These are phyloP conservation scores for Thymelicus acteon DNA, from an alignment of 2,888 invertebrate genomes.

Conservation along the genomic window DNA sequence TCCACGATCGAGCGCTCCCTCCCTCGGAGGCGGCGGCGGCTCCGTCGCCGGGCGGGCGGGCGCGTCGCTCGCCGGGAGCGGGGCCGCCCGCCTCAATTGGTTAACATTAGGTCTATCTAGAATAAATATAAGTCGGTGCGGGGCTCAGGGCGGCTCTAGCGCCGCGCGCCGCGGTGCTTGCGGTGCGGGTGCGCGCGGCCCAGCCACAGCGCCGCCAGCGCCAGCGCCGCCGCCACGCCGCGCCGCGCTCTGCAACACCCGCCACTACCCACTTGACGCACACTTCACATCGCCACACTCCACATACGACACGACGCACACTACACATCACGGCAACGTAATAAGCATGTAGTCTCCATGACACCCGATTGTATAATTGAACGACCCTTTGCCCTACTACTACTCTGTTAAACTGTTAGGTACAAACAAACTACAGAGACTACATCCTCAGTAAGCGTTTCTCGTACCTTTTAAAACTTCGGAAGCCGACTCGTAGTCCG, in stretches of 20 bases:
- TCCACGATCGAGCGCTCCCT: constrained; percentile 45
- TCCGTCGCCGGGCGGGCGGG: constrained; percentile 60
- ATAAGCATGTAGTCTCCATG: not conserved
- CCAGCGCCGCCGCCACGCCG: constrained; percentile 64
- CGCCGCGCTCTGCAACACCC: constrained; percentile 61
- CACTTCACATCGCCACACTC: not conserved
- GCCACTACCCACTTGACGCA: constrained; percentile 24
- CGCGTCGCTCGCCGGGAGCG: constrained; percentile 62
- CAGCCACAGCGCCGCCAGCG: constrained; percentile 73
- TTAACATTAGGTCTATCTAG: constrained; percentile 83
- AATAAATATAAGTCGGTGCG: constrained; percentile 67
- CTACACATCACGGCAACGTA: not conserved
- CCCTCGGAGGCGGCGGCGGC: constrained; percentile 45
- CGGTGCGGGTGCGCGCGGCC: constrained; percentile 73
- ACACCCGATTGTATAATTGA: not conserved
- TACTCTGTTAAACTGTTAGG: too few relatives aligned
- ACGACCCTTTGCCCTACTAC: not conserved
- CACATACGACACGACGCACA: constrained; percentile 7
- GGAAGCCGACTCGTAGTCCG: constrained; percentile 14
- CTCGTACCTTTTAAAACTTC: constrained; percentile 13
- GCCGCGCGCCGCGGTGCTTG: constrained; percentile 85
- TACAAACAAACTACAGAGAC: not conserved
- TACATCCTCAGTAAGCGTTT: not conserved
- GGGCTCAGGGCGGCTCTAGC: constrained; percentile 81
- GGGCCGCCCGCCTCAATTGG: constrained; percentile 71